phyloP scores from a whole-genome alignment of 1,140 invertebrate species.

The Drosophila suzukii region DNA sequence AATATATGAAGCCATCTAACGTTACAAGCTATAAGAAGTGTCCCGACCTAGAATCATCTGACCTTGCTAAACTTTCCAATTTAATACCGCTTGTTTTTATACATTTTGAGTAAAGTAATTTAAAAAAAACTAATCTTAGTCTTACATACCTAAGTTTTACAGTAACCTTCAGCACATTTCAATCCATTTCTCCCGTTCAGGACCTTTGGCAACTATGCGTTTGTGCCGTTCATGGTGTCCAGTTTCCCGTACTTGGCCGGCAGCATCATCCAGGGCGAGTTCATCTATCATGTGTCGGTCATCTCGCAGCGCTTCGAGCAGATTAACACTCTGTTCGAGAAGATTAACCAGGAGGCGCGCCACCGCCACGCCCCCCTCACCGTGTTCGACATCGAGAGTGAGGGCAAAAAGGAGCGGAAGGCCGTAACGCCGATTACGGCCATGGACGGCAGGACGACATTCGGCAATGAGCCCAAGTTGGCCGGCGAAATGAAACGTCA shows the following conservation, averaged over 20 bases:
- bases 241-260: constrained; percentile 78
- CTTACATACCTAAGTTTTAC: too few species aligned
- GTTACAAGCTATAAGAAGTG: too few species aligned
- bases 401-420: constrained; percentile 62
- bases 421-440: constrained; percentile 18
- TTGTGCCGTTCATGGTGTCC: constrained; percentile 71
- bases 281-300: constrained; percentile 78
- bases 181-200: constrained; percentile 14
- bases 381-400: constrained; percentile 76
- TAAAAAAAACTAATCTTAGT: too few species aligned
- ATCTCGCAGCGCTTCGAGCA: constrained; percentile 75
- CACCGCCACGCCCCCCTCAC: constrained; percentile 65
- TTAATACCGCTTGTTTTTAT: too few species aligned
- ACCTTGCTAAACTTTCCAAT: too few species aligned
- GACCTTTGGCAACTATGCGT: constrained; percentile 59
- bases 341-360: constrained; percentile 79
- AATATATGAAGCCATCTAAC: too few species aligned
- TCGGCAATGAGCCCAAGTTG: constrained; percentile 63
- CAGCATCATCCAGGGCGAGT: constrained; percentile 77
- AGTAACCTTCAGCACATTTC: constrained; percentile 2
- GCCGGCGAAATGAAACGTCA: constrained; percentile 59
- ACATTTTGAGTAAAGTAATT: too few species aligned
- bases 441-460: constrained; percentile 39
- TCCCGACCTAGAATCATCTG: too few species aligned
- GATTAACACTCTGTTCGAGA: constrained; percentile 75